phyloP scores from a whole-genome alignment of 2,888 invertebrate genomes.

The Gandaritis pyraliata region DNA sequence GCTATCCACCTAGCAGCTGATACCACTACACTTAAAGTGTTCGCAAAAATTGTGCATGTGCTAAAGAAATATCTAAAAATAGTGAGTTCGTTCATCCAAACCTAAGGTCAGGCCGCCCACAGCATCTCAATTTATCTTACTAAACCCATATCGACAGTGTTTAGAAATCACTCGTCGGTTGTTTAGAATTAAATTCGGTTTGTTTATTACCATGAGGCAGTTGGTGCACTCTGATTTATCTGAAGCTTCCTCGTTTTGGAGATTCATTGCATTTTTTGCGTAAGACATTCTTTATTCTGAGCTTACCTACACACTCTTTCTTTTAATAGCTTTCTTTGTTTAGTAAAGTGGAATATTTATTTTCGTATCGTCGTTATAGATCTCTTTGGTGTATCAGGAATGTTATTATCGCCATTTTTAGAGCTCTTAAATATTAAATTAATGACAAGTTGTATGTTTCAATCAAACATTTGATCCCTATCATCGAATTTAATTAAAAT shows the following conservation, averaged over 20 bases:
- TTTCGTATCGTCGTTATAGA: no score
- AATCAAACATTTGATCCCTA: no score
- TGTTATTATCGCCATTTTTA: no score
- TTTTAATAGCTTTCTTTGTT: no score
- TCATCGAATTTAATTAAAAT: no score
- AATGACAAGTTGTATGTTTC: no score
- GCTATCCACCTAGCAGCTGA: slow-evolving; percentile 29
- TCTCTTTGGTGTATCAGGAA: no score
- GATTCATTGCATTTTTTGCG: slow-evolving; percentile 10
- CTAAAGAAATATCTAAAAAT: slow-evolving; percentile 72
- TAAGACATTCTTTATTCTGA: no score
- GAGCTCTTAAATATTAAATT: no score
- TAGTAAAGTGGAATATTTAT: no score
- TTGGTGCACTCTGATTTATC: slow-evolving; percentile 35
- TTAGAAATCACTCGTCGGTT: slow-evolving; percentile 73
- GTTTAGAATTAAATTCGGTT: slow-evolving; percentile 68
- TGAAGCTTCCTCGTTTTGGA: slow-evolving; percentile 24
- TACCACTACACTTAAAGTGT: slow-evolving; percentile 48
- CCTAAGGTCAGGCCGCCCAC: slow-evolving; percentile 43
- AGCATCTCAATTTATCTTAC: slow-evolving; percentile 29
- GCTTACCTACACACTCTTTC: no score
- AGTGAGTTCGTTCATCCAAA: slow-evolving; percentile 73
- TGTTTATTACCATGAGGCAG: slow-evolving; percentile 56
- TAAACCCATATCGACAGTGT: slow-evolving; percentile 51
- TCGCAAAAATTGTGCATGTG: slow-evolving; percentile 65